phyloP scores from a whole-genome alignment of 1,140 invertebrate species.

The Phortica variegata region DNA sequence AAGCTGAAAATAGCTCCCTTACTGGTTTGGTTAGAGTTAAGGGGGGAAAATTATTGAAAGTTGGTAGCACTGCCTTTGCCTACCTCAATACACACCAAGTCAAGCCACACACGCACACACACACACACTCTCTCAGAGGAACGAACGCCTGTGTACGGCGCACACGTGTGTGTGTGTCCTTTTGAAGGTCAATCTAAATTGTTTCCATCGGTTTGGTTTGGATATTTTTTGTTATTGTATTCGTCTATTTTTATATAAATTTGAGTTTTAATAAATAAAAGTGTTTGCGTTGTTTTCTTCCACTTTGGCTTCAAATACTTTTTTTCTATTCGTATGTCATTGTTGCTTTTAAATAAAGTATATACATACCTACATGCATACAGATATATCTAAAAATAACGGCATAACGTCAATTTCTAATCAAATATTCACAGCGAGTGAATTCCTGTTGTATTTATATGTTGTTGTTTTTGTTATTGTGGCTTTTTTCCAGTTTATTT shows the following conservation, averaged over 20 bases:
- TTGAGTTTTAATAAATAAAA: not conserved
- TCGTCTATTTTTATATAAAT: conserved; percentile 1
- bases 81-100: not conserved
- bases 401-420: conserved; percentile 7
- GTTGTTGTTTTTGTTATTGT: conserved; percentile 22
- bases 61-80: conserved; percentile 1
- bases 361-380: no score
- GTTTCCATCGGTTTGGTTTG: conserved; percentile 4
- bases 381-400: conserved; percentile 7
- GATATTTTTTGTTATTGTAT: conserved; percentile 26
- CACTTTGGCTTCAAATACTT: no score
- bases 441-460: conserved; percentile 5
- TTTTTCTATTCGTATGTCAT: no score
- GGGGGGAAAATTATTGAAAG: no score
- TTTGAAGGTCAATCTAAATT: conserved; percentile 47
- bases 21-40: no score
- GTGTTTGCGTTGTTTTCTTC: no score
- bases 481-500: no score
- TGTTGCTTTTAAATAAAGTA: conserved; percentile 9
- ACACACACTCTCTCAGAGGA: no score
- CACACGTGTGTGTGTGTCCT: conserved; percentile 34
- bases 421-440: conserved; percentile 4
- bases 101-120: conserved; percentile 1
- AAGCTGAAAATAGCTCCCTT: no score
- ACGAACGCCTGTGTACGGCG: not conserved